A percentile compares a stretch with the other conserved stretches of the same genome.
These are phyloP conservation scores for Dolichotis patagonum DNA, from an alignment of 2,113 vertebrate genomes.

Conservation along the genomic window DNA sequence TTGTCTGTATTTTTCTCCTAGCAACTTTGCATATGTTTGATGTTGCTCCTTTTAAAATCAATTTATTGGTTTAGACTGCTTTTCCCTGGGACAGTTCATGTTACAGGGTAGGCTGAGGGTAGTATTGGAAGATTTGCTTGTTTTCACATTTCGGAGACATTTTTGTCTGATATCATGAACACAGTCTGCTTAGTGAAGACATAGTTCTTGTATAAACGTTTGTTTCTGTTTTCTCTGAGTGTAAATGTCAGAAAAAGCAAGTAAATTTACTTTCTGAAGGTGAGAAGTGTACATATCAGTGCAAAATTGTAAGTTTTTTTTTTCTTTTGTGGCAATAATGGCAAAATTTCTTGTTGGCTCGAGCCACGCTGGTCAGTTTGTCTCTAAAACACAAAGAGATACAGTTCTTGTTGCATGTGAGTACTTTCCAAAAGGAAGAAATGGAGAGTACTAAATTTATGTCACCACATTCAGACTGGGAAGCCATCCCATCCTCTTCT, in stretches of 20 bases:
- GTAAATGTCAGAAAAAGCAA: not conserved
- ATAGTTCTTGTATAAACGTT: not conserved
- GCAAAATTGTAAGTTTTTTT: not conserved
- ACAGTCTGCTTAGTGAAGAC: not conserved
- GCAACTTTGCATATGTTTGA: not conserved
- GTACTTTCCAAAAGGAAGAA: not conserved
- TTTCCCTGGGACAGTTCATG: not conserved
- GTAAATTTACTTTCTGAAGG: not conserved
- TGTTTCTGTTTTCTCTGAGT: not conserved
- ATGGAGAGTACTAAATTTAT: not conserved
- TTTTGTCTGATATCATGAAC: not conserved
- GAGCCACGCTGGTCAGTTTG: not conserved
- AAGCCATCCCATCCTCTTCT: not conserved
- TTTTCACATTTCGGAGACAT: conserved; percentile 9
- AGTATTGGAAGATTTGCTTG: not conserved
- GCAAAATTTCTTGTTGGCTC: not conserved
- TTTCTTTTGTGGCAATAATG: not conserved
- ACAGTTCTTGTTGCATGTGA: not conserved
- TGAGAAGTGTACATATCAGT: not conserved
- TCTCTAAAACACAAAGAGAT: not conserved
- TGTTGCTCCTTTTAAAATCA: not conserved
- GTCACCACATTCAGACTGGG: not conserved
- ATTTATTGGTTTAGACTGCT: not conserved
- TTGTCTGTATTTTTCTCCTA: not conserved
- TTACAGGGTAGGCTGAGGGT: not conserved